Percentiles rank a stretch among this genome's conserved stretches.
Conservation (phyloP, 2,888 invertebrate species). For the Eutolmus rufibarbis region DNA sequence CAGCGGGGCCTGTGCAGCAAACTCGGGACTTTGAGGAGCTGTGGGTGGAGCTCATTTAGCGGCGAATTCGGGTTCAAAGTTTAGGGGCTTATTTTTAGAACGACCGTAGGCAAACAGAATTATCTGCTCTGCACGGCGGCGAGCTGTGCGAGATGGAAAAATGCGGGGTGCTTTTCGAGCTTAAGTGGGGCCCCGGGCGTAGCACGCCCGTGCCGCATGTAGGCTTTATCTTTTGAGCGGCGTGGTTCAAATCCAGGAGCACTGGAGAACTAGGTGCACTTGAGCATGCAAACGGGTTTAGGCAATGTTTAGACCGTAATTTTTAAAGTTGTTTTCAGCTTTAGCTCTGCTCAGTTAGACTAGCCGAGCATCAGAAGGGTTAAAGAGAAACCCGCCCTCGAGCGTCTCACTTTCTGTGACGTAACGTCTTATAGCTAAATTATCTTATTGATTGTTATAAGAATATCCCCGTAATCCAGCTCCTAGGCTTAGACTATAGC, state of each 20-base stretch:
- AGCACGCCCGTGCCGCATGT: neutral
- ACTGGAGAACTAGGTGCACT: neutral
- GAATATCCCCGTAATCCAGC: too few species aligned
- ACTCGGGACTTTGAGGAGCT: neutral
- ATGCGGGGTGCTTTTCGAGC: neutral
- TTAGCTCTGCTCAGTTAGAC: too few species aligned
- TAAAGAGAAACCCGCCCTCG: too few species aligned
- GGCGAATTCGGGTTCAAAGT: neutral
- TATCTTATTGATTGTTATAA: too few species aligned
- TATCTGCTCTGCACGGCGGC: neutral
- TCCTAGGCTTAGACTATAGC: too few species aligned
- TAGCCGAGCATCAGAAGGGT: too few species aligned
- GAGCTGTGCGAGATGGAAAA: neutral
- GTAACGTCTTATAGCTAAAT: too few species aligned
- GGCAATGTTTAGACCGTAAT: too few species aligned
- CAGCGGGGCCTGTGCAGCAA: too few species aligned
- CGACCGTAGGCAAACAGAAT: neutral
- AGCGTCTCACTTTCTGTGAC: too few species aligned
- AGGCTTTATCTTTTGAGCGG: neutral
- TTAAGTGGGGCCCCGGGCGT: neutral
- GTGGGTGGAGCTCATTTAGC: neutral
- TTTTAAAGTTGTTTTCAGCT: too few species aligned
- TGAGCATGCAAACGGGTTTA: neutral
- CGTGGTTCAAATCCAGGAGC: neutral
- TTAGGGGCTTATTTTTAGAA: neutral